Evolutionary conservation across 2,797 vertebrate species (phyloP), one percentile per base, ranked within the genome.

Genomic region (Alcedo quadribrachys): DNA sequence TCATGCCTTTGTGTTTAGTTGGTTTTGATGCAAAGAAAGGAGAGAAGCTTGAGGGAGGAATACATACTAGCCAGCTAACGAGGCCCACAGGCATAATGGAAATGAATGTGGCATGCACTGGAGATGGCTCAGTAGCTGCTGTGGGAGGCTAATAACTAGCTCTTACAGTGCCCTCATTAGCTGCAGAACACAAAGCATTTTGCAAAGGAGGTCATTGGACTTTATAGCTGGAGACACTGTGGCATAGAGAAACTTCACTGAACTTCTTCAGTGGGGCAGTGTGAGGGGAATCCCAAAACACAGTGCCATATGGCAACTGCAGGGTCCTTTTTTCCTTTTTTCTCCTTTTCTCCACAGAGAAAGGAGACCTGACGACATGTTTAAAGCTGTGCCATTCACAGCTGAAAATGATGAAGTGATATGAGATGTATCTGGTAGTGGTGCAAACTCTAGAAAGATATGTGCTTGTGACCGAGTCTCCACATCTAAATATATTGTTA

Each of bases 1-100:
- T 33, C 0, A 0, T 42, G 51, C 5, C 30, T 84, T 55, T 58
- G 51, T 67, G 51, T 14, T 45, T 1, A 3, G 21, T 27, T 87
- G 55, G 24, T 51, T 81, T 86, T 40, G 35, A 70, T 76, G 75
- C 40, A 69, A n/a, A 69, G 42, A 65, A 78, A 84, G 51, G 37
- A 79, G 22, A 1, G 10, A 33, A 70, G 48, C 43, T 87, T 69
- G 51, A 63, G 45, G 46, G 15, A 81, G 27, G 8, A 58, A 20
- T 15, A 40, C 3, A 4, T 17, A 51, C 37, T 30, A 81, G 51
- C 5, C 46, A 69, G 51, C 25, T 76, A 83, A 81, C 1, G 2
- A 81, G 46, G 55, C 18, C 9, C 55, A 73, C 27, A 55, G 51
- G 43, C 75, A 86, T 15, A 32, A 2, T 60, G 33, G 48, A 83